phyloP scores from a whole-genome alignment of 92 coral and sea anemone genomes.

The Epizoanthus fatuus region DNA sequence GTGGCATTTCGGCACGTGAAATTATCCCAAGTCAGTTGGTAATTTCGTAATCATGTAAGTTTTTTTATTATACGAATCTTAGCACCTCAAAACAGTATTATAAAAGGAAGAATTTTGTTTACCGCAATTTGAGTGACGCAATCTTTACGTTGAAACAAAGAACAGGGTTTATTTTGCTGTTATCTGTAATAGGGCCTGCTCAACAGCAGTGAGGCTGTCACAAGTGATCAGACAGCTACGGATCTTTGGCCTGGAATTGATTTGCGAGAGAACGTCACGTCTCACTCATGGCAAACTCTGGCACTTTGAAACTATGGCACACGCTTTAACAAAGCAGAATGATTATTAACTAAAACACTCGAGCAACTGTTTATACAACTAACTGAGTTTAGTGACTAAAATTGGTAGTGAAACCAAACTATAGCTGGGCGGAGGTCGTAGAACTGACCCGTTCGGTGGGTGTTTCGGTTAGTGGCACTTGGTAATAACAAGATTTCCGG shows the following conservation, averaged over 20 bases:
- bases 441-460: neutral
- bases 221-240: neutral
- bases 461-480: neutral
- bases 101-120: neutral
- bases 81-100: neutral
- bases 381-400: neutral
- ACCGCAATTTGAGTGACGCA: conserved; percentile 16
- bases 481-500: neutral
- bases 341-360: neutral
- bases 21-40: too few species aligned
- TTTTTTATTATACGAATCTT: neutral
- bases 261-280: neutral
- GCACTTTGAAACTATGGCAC: too few species aligned
- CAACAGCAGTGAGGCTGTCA: neutral
- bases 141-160: neutral
- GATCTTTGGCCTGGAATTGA: neutral
- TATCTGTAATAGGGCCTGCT: neutral
- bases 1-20: too few species aligned
- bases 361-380: neutral
- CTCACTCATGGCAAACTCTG: too few species aligned
- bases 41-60: too few species aligned
- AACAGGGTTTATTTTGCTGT: neutral
- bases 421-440: neutral
- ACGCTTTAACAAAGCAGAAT: neutral
- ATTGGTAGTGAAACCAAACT: neutral